These are phyloP conservation scores for Sialis fuliginosa DNA, from an alignment of 2,888 invertebrate genomes.

Conservation along the genomic window DNA sequence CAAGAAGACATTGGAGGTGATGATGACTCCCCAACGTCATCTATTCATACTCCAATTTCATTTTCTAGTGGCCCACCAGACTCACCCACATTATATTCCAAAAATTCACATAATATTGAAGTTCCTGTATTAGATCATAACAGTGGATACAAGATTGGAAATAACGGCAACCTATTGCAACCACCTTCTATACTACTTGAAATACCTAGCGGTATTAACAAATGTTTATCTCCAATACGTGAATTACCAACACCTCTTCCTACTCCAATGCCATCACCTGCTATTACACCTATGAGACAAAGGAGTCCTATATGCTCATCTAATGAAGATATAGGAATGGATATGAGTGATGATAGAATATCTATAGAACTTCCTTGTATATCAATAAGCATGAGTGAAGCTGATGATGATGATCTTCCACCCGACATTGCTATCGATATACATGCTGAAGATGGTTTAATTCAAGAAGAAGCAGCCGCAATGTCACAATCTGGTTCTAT, in stretches of 20 bases:
- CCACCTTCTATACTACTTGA: constrained; percentile 61
- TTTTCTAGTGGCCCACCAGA: constrained; percentile 38
- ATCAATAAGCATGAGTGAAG: constrained; percentile 21
- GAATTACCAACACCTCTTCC: constrained; percentile 61
- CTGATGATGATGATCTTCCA: constrained; percentile 20
- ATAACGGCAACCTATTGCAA: constrained; percentile 41
- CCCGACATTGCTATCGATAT: constrained; percentile 24
- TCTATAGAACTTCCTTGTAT: constrained; percentile 26
- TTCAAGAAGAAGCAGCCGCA: constrained; percentile 24
- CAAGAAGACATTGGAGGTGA: constrained; percentile 53
- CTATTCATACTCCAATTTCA: constrained; percentile 40
- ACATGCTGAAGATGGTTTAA: constrained; percentile 25
- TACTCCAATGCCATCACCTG: constrained; percentile 47
- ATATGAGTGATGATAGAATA: constrained; percentile 29
- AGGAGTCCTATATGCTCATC: constrained; percentile 25
- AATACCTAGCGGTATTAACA: constrained; percentile 54
- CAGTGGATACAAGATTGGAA: constrained; percentile 42
- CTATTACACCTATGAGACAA: constrained; percentile 38
- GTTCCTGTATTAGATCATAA: constrained; percentile 48
- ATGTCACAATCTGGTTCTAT: constrained; percentile 18
- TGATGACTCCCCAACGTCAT: constrained; percentile 54
- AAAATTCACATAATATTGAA: constrained; percentile 29
- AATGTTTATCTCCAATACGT: constrained; percentile 63
- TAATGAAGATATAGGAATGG: constrained; percentile 25
- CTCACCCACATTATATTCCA: constrained; percentile 36